These are phyloP conservation scores for Tympanoctomys barrerae DNA, from an alignment of 2,797 vertebrate genomes.

Conservation along the genomic window DNA sequence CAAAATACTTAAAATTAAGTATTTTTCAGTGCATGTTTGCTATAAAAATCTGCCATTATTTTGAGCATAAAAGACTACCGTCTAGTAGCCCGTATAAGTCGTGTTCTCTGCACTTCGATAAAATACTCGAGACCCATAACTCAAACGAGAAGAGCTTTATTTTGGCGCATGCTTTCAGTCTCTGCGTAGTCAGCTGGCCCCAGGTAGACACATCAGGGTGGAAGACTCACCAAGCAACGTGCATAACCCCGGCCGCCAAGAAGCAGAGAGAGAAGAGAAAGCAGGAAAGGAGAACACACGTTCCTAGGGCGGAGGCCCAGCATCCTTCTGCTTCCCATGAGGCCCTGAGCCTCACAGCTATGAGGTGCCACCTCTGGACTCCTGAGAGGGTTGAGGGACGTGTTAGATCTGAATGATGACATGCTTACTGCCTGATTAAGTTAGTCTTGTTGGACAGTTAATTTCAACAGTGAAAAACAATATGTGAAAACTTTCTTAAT, in stretches of 20 bases:
- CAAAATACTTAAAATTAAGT: neutral
- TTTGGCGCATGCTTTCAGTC: neutral
- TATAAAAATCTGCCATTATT: neutral
- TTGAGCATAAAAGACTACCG: constrained; percentile 26
- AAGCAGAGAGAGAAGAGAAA: neutral
- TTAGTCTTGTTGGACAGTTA: constrained; percentile 13
- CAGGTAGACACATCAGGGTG: neutral
- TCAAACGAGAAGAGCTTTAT: neutral
- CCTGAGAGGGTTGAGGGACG: neutral
- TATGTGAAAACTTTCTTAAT: neutral
- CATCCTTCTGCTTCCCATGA: neutral
- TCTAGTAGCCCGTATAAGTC: neutral
- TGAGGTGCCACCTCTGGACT: neutral
- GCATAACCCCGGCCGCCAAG: neutral
- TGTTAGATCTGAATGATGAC: neutral
- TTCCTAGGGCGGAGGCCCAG: neutral
- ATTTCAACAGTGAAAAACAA: constrained; percentile 14
- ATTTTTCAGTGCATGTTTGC: neutral
- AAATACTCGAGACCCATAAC: neutral
- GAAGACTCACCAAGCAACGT: neutral
- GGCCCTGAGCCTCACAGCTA: neutral
- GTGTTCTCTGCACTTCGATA: neutral
- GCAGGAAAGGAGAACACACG: neutral
- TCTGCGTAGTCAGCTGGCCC: neutral
- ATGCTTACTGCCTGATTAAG: neutral